Evolutionary conservation across 2,888 invertebrate genomes (phyloP).

Genomic region (Nomada ruficornis): DNA sequence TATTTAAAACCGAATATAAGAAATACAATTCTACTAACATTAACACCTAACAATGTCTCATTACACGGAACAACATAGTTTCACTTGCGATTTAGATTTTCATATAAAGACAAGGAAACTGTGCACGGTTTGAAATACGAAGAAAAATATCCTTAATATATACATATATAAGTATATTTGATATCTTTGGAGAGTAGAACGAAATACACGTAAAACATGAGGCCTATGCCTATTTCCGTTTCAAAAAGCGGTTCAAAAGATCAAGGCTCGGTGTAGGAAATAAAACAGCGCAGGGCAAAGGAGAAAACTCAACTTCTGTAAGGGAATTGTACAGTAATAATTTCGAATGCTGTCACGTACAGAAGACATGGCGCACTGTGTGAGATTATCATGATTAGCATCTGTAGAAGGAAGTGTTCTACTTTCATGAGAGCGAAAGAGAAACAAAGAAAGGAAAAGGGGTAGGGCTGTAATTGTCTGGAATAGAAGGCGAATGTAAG

Average conservation of each 20-base stretch:
- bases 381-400: conserved; percentile 76
- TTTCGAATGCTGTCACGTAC: conserved; percentile 65
- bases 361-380: conserved; percentile 41
- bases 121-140: background rate
- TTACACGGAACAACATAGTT: background rate
- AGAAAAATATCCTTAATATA: background rate
- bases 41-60: background rate
- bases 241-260: background rate
- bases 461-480: conserved; percentile 56
- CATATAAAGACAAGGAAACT: background rate
- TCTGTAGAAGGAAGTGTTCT: conserved; percentile 79
- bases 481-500: conserved; percentile 44
- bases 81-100: too few relatives aligned
- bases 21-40: background rate
- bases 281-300: background rate
- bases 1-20: background rate
- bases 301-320: background rate
- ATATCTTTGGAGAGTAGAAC: background rate
- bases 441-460: conserved; percentile 55
- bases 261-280: conserved; percentile 21
- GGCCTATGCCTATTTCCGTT: background rate
- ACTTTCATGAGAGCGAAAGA: conserved; percentile 73
- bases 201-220: background rate
- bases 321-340: conserved; percentile 31
- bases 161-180: too few relatives aligned